Percentiles rank a stretch among this genome's conserved stretches.
These are phyloP conservation scores for Gallinago paraguaiae DNA, from an alignment of 2,113 vertebrate species.

Conservation along the genomic window DNA sequence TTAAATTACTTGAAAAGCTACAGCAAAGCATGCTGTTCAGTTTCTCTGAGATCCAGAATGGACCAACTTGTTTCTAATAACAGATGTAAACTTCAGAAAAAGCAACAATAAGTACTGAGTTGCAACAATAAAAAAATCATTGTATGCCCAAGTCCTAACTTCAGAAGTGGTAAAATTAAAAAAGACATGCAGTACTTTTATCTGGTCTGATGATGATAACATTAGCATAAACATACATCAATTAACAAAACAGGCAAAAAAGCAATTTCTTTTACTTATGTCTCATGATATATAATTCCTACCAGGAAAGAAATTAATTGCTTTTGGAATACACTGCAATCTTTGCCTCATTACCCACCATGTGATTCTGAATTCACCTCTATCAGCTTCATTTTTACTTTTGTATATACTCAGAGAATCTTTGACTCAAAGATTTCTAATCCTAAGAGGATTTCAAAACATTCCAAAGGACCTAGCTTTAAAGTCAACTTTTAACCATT, in stretches of 20 bases:
- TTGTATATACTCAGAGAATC: background rate
- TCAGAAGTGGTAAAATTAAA: background rate
- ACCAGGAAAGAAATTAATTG: background rate
- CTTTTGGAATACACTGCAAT: background rate
- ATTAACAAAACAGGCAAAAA: background rate
- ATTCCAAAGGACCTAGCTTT: background rate
- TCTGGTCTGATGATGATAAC: background rate
- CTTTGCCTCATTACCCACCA: background rate
- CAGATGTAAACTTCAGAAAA: background rate
- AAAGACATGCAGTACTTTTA: background rate
- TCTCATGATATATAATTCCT: background rate
- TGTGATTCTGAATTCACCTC: background rate
- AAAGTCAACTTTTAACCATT: background rate
- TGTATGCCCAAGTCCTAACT: background rate
- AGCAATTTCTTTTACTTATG: background rate
- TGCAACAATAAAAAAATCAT: background rate
- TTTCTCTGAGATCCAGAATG: background rate
- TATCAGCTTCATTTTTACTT: background rate
- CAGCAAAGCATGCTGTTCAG: background rate
- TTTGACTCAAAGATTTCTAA: background rate
- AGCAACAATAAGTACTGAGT: background rate
- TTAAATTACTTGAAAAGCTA: background rate
- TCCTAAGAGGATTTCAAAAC: background rate
- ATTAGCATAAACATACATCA: background rate
- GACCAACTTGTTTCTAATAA: background rate